Conservation (phyloP, 92 coral and sea anemone species). For the Bergia sp. region DNA sequence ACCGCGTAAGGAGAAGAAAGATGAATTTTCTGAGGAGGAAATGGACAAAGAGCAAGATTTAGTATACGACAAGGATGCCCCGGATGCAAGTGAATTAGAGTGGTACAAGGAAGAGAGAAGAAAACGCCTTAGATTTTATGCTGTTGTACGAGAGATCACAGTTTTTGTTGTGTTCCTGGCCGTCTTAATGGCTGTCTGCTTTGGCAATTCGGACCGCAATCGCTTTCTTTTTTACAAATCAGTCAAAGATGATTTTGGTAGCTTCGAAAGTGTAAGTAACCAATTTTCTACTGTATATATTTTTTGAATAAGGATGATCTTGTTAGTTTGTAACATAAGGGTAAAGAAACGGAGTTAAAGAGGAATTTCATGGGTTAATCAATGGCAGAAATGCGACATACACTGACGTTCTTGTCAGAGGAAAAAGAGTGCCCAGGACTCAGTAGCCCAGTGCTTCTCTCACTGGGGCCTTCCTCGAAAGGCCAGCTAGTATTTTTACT, state of each 20-base stretch:
- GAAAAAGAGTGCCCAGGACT: too few species aligned
- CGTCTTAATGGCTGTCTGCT: slow-evolving; percentile 29
- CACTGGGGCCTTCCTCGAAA: background rate
- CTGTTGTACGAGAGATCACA: slow-evolving; percentile 22
- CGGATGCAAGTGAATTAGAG: slow-evolving; percentile 15
- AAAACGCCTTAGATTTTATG: slow-evolving; percentile 30
- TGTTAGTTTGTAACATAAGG: background rate
- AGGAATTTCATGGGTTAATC: too few species aligned
- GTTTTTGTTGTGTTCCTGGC: slow-evolving; percentile 25
- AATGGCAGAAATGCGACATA: background rate
- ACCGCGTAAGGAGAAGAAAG: background rate
- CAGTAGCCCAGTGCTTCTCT: background rate
- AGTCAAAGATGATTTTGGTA: slow-evolving; percentile 20
- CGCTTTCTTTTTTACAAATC: slow-evolving; percentile 32
- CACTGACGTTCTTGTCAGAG: background rate
- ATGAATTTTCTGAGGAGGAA: slow-evolving; percentile 3
- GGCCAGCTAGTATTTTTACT: background rate
- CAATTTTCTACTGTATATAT: too few species aligned
- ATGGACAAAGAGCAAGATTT: background rate
- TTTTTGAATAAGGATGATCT: background rate
- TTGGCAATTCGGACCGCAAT: slow-evolving; percentile 22
- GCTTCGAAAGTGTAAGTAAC: slow-evolving; percentile 35
- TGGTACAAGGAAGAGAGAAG: slow-evolving; percentile 40
- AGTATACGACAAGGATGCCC: slow-evolving; percentile 22
- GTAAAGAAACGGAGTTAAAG: background rate